phyloP scores from a whole-genome alignment of 2,113 vertebrate species.

The Trochalopteron elliotii region DNA sequence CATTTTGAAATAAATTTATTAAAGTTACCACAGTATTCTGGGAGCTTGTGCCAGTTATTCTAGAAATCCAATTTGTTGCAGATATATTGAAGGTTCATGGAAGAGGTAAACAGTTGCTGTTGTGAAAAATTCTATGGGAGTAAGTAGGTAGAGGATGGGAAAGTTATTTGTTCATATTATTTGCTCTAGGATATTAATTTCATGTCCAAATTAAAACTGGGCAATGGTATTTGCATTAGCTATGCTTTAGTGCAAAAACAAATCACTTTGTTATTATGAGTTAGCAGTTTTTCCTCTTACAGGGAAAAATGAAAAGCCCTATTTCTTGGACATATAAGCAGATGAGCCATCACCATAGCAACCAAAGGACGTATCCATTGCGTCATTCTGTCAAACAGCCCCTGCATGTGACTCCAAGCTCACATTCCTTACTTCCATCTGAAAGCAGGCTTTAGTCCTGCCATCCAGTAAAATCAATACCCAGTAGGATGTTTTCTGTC shows the following conservation, averaged over 20 bases:
- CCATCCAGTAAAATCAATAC: conserved; percentile 46
- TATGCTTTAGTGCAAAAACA: neutral
- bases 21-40: neutral
- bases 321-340: conserved; percentile 63
- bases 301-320: conserved; percentile 58
- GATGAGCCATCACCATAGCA: conserved; percentile 64
- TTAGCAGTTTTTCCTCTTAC: conserved; percentile 53
- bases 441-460: conserved; percentile 44
- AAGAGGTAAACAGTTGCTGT: conserved; percentile 9
- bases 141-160: neutral
- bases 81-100: neutral
- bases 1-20: conserved; percentile 26
- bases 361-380: conserved; percentile 16
- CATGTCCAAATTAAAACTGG: conserved; percentile 27
- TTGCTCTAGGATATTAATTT: conserved; percentile 44
- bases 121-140: neutral
- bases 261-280: conserved; percentile 54
- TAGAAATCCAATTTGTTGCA: conserved; percentile 47
- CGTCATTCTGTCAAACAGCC: conserved; percentile 50
- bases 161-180: neutral
- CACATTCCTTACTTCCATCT: conserved; percentile 57
- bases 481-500: conserved; percentile 28
- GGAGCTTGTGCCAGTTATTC: neutral
- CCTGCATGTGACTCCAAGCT: conserved; percentile 60
- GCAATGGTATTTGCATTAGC: conserved; percentile 25